Evolutionary conservation across 2,888 invertebrate genomes (phyloP).

Genomic region (Oscheius myriophilus): DNA sequence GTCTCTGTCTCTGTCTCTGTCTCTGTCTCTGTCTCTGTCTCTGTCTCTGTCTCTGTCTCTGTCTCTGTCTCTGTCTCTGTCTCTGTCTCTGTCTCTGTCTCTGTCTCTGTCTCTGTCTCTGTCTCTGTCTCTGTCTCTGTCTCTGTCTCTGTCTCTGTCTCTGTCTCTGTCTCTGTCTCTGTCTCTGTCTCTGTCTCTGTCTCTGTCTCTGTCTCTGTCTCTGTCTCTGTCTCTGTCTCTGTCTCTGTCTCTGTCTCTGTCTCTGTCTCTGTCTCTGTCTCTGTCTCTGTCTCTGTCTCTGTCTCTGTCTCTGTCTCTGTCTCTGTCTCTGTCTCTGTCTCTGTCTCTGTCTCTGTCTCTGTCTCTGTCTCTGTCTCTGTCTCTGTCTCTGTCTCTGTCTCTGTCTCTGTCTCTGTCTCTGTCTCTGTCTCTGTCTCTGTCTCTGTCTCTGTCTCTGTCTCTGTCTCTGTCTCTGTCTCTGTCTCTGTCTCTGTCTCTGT

Average conservation of each 20-base stretch:
- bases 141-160: not conserved
- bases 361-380: not conserved
- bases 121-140: not conserved
- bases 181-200: slow-evolving; percentile 60
- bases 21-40: not conserved
- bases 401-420: slow-evolving; percentile 61
- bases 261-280: not conserved
- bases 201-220: not conserved
- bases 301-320: not conserved
- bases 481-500: not conserved
- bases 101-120: slow-evolving; percentile 60
- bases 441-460: not conserved
- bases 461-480: slow-evolving; percentile 60
- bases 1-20: not conserved
- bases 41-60: slow-evolving; percentile 61
- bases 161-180: not conserved
- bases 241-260: slow-evolving; percentile 60
- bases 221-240: not conserved
- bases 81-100: not conserved
- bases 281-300: not conserved
- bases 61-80: not conserved
- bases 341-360: not conserved
- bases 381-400: not conserved
- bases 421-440: not conserved
- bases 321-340: slow-evolving; percentile 60